A percentile compares a stretch with the other conserved stretches of the same genome.
Evolutionary conservation across 2,888 invertebrate species (phyloP).

Genomic region (Dysmachus trigonus): DNA sequence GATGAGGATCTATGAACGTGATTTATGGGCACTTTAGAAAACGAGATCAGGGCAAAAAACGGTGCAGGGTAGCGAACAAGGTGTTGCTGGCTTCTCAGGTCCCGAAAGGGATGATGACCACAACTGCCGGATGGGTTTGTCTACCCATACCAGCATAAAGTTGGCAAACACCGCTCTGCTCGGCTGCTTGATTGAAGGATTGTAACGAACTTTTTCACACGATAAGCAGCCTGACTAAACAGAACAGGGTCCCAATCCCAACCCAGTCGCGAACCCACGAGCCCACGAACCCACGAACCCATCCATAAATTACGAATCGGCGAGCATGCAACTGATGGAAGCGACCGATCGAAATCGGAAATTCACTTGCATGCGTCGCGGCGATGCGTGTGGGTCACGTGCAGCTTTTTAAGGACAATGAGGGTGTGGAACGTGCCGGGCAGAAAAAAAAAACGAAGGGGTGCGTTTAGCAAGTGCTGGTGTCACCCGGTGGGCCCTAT

Average conservation of each 20-base stretch:
- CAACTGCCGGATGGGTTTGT: background rate
- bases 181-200: background rate
- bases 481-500: background rate
- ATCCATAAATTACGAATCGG: slow-evolving; percentile 30
- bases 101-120: background rate
- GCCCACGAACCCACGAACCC: background rate
- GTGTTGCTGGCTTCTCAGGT: background rate
- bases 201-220: slow-evolving; percentile 24
- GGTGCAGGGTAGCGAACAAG: background rate
- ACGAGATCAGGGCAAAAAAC: background rate
- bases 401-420: slow-evolving; percentile 24
- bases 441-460: background rate
- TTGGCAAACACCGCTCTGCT: background rate
- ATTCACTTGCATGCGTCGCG: slow-evolving; percentile 29
- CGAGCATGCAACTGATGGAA: slow-evolving; percentile 20
- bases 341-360: background rate
- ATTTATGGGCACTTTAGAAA: background rate
- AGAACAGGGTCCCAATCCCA: background rate
- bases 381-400: slow-evolving; percentile 18
- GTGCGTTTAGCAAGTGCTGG: slow-evolving; percentile 35
- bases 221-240: background rate
- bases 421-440: slow-evolving; percentile 26
- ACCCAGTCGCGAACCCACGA: background rate
- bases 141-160: background rate
- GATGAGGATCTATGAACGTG: slow-evolving; percentile 8